These are phyloP conservation scores for Acanthosoma haemorrhoidale DNA, from an alignment of 2,888 invertebrate species.

Conservation along the genomic window DNA sequence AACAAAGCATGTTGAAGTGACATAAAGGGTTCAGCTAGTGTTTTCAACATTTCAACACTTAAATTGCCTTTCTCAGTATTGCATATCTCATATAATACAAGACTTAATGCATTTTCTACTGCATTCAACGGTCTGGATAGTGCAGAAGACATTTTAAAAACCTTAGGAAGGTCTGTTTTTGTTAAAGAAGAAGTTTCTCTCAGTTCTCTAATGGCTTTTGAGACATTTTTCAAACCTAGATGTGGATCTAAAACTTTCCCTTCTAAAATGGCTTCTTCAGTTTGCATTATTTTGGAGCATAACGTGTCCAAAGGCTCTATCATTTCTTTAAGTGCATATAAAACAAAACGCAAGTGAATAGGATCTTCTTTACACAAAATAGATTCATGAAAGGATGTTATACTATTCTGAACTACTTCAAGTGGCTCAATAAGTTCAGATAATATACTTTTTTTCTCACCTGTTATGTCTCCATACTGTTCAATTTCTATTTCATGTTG, in stretches of 20 bases:
- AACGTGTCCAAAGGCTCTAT: slow-evolving; percentile 40
- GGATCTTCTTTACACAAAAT: slow-evolving; percentile 41
- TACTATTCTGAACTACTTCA: slow-evolving; percentile 45
- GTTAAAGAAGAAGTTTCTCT: slow-evolving; percentile 35
- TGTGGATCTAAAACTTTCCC: slow-evolving; percentile 38
- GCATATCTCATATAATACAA: slow-evolving; percentile 36
- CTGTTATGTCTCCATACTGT: slow-evolving; percentile 35
- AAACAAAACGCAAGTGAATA: slow-evolving; percentile 38
- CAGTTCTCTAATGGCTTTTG: slow-evolving; percentile 39
- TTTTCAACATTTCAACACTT: slow-evolving; percentile 39
- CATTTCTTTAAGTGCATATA: slow-evolving; percentile 46
- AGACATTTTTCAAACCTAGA: slow-evolving; percentile 39
- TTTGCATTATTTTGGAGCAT: slow-evolving; percentile 38
- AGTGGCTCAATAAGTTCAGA: slow-evolving; percentile 42
- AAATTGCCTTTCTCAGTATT: slow-evolving; percentile 38
- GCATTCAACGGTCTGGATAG: slow-evolving; percentile 38
- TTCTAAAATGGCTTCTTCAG: slow-evolving; percentile 39
- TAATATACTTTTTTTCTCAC: slow-evolving; percentile 27
- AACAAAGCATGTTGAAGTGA: slow-evolving; percentile 40
- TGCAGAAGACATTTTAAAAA: slow-evolving; percentile 28
- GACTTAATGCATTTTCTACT: slow-evolving; percentile 38
- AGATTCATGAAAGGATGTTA: slow-evolving; percentile 45
- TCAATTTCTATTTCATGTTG: slow-evolving; percentile 42
- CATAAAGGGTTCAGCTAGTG: slow-evolving; percentile 40
- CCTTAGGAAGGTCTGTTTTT: slow-evolving; percentile 29